phyloP scores from a whole-genome alignment of 2,888 invertebrate genomes.

The Cryptocephalus primarius region DNA sequence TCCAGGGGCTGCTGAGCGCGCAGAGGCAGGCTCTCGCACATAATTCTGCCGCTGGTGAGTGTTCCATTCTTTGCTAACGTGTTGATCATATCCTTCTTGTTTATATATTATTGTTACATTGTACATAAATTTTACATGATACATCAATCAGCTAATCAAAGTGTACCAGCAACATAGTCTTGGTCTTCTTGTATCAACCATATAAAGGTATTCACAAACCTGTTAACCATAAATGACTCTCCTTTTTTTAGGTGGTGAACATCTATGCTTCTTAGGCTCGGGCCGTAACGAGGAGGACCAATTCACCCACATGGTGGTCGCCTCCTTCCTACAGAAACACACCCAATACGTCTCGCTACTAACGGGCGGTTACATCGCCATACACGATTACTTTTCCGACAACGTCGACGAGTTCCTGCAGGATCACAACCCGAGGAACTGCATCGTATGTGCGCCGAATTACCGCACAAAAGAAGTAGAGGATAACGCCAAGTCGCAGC shows the following conservation, averaged over 20 bases:
- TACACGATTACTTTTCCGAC: constrained; percentile 74
- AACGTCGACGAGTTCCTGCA: constrained; percentile 71
- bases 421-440: constrained; percentile 71
- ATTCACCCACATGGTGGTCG: constrained; percentile 96
- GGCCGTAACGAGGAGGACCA: constrained; percentile 90
- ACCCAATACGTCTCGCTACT: constrained; percentile 87
- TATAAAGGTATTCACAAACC: no score
- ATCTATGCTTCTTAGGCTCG: constrained; percentile 87
- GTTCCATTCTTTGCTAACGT: background rate
- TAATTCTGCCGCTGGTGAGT: constrained; percentile 62
- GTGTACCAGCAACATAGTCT: no score
- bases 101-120: no score
- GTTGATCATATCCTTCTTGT: no score
- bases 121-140: no score
- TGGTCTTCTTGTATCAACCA: no score
- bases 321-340: constrained; percentile 90
- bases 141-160: no score
- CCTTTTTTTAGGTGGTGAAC: constrained; percentile 53
- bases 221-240: background rate
- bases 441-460: constrained; percentile 67
- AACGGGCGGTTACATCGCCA: constrained; percentile 79
- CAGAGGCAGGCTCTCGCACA: constrained; percentile 80
- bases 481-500: constrained; percentile 19
- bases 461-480: constrained; percentile 12
- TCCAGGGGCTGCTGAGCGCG: constrained; percentile 82